Evolutionary conservation across 2,797 vertebrate species (phyloP), one percentile per base, ranked within the genome.

Genomic region (Sebastes jordani): DNA sequence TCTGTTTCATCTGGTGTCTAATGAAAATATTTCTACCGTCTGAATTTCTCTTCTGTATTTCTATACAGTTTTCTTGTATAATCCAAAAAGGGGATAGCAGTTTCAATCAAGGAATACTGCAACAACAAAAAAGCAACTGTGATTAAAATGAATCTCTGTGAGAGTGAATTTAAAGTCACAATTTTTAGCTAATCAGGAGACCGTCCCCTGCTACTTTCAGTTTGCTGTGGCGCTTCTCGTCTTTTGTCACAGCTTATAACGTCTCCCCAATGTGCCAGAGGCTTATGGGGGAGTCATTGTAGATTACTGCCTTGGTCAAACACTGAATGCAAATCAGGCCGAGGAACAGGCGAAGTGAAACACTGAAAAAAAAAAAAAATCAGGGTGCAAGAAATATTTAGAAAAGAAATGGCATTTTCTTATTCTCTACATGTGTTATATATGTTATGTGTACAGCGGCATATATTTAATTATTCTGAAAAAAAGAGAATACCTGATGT

Each of bases 171-270:
- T 85, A 62, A 83, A 76, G 30, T 78, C 62, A 72, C 38, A 59
- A 18, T 88, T 90, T 90, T 83, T 27, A 72, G 75, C 76, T 91
- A 83, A 90, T 91, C 81, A 82, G 74, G 61, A 88, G 65, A 70
- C 67, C 49, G 82, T 89, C 82, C 87, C 84, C 75, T 71, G 80
- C 72, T 91, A 92, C 89, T 89, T 91, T 86, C 82, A 79, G 75
- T 88, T 90, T 83, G 87, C 87, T 89, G 80, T 80, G 66, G 88
- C 78, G 66, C 87, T 81, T 90, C 89, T 90, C 83, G 90, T 91
- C 89, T 91, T 94, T 93, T 93, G 93, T 94, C 92, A 93, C 80
- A 89, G 90, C 84, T 90, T 90, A 91, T 93, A 94, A 92, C 88
- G 85, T 93, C 91, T 92, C 88, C 88, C 91, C 81, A 85, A 76